Evolutionary conservation across 2,113 vertebrate genomes (phyloP), one percentile per base, ranked within the genome.

Genomic region (Turnix velox): DNA sequence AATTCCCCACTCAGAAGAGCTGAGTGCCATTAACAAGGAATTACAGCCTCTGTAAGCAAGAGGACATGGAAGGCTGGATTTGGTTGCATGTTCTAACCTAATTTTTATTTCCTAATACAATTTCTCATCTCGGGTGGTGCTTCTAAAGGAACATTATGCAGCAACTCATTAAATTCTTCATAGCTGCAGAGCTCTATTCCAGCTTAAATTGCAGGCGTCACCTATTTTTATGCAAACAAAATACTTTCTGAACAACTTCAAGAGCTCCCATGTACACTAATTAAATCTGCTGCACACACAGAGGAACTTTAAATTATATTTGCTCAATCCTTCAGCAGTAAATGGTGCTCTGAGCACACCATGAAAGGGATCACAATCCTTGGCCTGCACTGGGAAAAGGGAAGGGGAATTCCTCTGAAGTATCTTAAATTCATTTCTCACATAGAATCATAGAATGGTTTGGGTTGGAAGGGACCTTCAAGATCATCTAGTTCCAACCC

Each of bases 171-270:
- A 92, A 65, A 87, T 69, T 88, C 84, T 82, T 87, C 67, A 12
- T 89, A 91, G 87, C 67, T 31, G 69, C 66, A 76, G 69, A 54
- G 75, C 66, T 76, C 83, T 37, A 76, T 66, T 83, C 88, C 84
- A 31, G 62, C 79, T 89, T 58, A 89, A 92, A 92, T 54, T 93
- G 92, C 95, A 96, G 81, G 66, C 81, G 61, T 42, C 54, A 92
- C 74, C 84, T 76, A 73, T 81, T 87, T 93, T 94, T 87, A 94
- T 82, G 91, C 95, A 91, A 96, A 93, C 91, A 95, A 95, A 93
- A 92, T 79, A 93, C 87, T 95, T 94, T 49, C 84, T 76, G 87
- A 84, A 87, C 72, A 93, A 92, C 95, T 92, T 91, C 9, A n/a
- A n/a, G n/a, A 87, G 89, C 87, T 94, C 89, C 74, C 67, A 28